These are phyloP conservation scores for Microcaecilia unicolor DNA, from an alignment of 2,797 vertebrate genomes.

Conservation along the genomic window DNA sequence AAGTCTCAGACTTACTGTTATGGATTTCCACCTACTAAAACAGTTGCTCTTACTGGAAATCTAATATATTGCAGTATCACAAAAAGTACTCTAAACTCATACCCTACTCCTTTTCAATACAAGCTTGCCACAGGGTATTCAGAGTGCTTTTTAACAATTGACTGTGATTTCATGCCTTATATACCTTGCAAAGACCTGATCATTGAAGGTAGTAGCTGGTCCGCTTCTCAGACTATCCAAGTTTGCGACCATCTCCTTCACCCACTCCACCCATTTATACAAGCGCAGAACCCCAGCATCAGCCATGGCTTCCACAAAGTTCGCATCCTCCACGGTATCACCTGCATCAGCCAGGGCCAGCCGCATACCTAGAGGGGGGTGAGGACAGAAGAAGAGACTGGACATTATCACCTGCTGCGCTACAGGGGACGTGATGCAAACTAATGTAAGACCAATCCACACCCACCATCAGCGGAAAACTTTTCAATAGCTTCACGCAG, in stretches of 20 bases:
- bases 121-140: too few species aligned
- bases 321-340: slow-evolving; percentile 94
- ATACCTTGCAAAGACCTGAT: slow-evolving; percentile 90
- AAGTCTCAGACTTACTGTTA: too few species aligned
- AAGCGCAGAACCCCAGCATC: slow-evolving; percentile 92
- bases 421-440: too few species aligned
- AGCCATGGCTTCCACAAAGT: slow-evolving; percentile 94
- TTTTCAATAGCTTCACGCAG: slow-evolving; percentile 78
- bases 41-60: too few species aligned
- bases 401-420: too few species aligned
- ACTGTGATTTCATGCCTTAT: too few species aligned
- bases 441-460: too few species aligned
- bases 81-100: too few species aligned
- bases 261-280: slow-evolving; percentile 96
- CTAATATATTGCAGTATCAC: too few species aligned
- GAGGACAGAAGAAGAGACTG: background rate
- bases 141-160: too few species aligned
- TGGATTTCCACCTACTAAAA: too few species aligned
- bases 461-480: slow-evolving; percentile 92
- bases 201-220: slow-evolving; percentile 78
- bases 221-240: slow-evolving; percentile 79
- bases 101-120: too few species aligned
- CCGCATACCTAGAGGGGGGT: slow-evolving; percentile 76
- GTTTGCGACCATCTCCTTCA: slow-evolving; percentile 93
- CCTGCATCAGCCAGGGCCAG: slow-evolving; percentile 90